Conservation (phyloP, 2,888 invertebrate species). For the Drosophila subsilvestris region DNA sequence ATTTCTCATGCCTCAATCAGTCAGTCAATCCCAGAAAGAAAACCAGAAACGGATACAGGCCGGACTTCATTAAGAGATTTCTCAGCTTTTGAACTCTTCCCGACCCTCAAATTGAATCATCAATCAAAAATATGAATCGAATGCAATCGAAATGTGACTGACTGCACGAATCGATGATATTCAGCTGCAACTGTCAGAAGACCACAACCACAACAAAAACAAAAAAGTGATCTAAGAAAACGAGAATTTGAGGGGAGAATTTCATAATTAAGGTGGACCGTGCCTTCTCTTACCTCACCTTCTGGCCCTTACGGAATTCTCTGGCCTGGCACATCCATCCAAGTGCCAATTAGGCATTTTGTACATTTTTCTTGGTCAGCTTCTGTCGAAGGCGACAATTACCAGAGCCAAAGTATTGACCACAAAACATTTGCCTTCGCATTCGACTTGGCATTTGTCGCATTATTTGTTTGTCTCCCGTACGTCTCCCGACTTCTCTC, state of each 20-base stretch:
- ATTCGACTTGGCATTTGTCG: constrained; percentile 53
- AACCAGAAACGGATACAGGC: constrained; percentile 30
- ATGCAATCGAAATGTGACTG: constrained; percentile 31
- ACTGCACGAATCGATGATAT: constrained; percentile 6
- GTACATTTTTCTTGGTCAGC: constrained; percentile 55
- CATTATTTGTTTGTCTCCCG: constrained; percentile 41
- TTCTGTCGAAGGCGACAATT: constrained; percentile 63
- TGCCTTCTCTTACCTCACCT: not conserved
- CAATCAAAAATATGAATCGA: constrained; percentile 31
- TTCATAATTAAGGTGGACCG: constrained; percentile 26
- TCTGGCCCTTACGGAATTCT: constrained; percentile 9
- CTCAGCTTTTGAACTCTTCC: constrained; percentile 12
- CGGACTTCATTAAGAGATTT: constrained; percentile 34
- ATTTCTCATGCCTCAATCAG: constrained; percentile 50
- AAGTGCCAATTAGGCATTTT: constrained; percentile 82
- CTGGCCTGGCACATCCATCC: constrained; percentile 31
- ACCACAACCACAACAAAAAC: not conserved
- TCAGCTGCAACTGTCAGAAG: constrained; percentile 33
- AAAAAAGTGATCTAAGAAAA: constrained; percentile 17
- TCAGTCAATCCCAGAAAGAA: constrained; percentile 15
- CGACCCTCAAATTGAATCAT: constrained; percentile 17
- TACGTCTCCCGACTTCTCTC: constrained; percentile 16
- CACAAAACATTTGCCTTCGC: constrained; percentile 58
- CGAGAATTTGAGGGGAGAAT: constrained; percentile 20
- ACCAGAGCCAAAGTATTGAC: constrained; percentile 46